Conservation (phyloP, 2,797 vertebrate genomes). For the Thalassophryne amazonica region DNA sequence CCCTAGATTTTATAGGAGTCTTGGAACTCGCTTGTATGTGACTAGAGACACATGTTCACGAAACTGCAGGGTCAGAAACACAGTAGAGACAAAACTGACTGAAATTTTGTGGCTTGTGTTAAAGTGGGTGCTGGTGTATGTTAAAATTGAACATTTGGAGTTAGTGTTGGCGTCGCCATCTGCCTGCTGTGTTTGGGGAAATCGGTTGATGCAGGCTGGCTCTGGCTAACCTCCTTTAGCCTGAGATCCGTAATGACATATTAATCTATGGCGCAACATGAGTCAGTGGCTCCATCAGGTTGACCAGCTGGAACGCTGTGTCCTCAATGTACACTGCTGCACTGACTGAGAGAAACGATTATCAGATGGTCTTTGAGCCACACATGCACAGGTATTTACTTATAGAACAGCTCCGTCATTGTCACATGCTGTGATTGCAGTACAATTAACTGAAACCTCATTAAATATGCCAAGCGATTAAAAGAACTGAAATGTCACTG, state of each 20-base stretch:
- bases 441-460: too few relatives aligned
- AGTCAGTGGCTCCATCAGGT: conserved; percentile 49
- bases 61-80: too few relatives aligned
- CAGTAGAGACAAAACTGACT: too few relatives aligned
- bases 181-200: background rate
- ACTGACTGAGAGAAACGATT: conserved; percentile 49
- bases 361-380: too few relatives aligned
- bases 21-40: too few relatives aligned
- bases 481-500: too few relatives aligned
- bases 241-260: conserved; percentile 16
- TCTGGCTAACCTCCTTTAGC: conserved; percentile 19
- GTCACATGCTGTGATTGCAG: too few relatives aligned
- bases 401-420: too few relatives aligned
- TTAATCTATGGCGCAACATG: conserved; percentile 29
- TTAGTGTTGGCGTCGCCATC: background rate
- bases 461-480: too few relatives aligned
- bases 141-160: conserved; percentile 1
- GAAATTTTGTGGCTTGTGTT: background rate
- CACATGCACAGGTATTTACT: too few relatives aligned
- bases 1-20: too few relatives aligned
- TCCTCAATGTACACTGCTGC: conserved; percentile 53
- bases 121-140: conserved; percentile 12
- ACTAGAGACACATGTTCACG: too few relatives aligned
- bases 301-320: conserved; percentile 47
- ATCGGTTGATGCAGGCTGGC: conserved; percentile 2